These are phyloP conservation scores for Melanogrammus aeglefinus DNA, from an alignment of 2,797 vertebrate genomes.

Conservation along the genomic window DNA sequence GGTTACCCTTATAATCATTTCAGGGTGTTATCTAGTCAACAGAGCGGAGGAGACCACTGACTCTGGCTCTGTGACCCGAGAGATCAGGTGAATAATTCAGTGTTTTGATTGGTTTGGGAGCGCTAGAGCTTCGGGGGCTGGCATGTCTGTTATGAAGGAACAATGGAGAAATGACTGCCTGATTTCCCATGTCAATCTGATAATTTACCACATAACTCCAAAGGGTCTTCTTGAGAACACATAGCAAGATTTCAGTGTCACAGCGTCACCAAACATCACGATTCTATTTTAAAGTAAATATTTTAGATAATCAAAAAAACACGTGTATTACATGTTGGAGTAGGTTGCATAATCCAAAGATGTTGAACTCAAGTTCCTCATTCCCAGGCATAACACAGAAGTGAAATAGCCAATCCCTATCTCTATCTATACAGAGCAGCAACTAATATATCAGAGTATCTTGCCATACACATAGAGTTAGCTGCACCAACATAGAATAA, in stretches of 20 bases:
- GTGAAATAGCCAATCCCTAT: background rate
- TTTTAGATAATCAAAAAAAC: background rate
- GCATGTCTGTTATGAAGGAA: background rate
- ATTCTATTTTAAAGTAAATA: too few species aligned
- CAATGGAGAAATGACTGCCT: background rate
- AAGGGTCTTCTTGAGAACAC: background rate
- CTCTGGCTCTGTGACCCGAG: conserved; percentile 43
- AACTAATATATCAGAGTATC: background rate
- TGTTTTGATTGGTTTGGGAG: conserved; percentile 49
- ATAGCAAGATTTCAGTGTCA: too few species aligned
- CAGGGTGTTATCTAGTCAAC: conserved; percentile 62
- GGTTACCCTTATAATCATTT: conserved; percentile 40
- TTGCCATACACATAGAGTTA: background rate
- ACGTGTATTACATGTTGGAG: background rate
- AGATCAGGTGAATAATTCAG: conserved; percentile 74
- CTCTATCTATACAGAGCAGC: background rate
- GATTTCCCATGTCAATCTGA: background rate
- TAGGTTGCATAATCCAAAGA: background rate
- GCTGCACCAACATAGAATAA: background rate
- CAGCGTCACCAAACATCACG: background rate
- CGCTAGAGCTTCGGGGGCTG: conserved; percentile 26
- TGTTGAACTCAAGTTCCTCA: background rate
- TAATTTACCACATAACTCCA: background rate
- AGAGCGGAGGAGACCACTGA: conserved; percentile 53
- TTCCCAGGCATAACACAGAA: background rate